A percentile compares a stretch with the other conserved stretches of the same genome.
Evolutionary conservation across 2,797 vertebrate genomes (phyloP).

Genomic region (Thaleichthys pacificus): DNA sequence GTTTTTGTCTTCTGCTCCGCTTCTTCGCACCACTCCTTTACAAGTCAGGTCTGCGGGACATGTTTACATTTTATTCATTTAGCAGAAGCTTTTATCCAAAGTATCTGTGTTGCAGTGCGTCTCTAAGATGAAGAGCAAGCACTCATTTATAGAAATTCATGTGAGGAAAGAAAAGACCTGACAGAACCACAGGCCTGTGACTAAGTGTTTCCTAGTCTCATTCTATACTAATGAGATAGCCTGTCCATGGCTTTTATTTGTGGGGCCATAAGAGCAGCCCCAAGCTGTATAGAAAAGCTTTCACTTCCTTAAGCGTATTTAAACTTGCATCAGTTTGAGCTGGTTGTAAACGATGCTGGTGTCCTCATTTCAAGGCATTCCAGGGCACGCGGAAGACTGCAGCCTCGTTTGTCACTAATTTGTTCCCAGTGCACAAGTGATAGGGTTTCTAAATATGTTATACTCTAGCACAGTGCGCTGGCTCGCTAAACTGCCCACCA

Average conservation of each 20-base stretch:
- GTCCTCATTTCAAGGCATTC: constrained; percentile 62
- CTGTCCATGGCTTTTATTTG: constrained; percentile 14
- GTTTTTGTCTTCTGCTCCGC: too few relatives aligned
- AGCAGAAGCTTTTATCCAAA: background rate
- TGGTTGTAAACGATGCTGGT: constrained; percentile 52
- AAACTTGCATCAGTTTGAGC: constrained; percentile 56
- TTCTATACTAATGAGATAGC: constrained; percentile 5
- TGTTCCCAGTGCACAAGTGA: constrained; percentile 66
- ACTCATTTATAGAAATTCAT: background rate
- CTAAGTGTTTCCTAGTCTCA: background rate
- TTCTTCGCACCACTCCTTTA: too few relatives aligned
- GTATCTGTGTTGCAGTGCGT: background rate
- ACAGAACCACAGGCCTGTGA: background rate
- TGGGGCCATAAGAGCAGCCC: constrained; percentile 13
- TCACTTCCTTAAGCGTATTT: constrained; percentile 43
- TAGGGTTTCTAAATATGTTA: constrained; percentile 70
- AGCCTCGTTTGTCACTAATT: constrained; percentile 69
- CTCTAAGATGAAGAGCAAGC: too few relatives aligned
- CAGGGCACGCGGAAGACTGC: constrained; percentile 50
- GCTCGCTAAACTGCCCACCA: too few relatives aligned
- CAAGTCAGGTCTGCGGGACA: background rate
- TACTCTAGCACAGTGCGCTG: constrained; percentile 11
- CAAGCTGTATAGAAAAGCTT: constrained; percentile 12
- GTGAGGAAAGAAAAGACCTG: background rate
- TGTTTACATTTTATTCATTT: background rate